Base-by-base conservation (phyloP, 2,888 invertebrate genomes). In the Lissocephala sabroskyi region DNA sequence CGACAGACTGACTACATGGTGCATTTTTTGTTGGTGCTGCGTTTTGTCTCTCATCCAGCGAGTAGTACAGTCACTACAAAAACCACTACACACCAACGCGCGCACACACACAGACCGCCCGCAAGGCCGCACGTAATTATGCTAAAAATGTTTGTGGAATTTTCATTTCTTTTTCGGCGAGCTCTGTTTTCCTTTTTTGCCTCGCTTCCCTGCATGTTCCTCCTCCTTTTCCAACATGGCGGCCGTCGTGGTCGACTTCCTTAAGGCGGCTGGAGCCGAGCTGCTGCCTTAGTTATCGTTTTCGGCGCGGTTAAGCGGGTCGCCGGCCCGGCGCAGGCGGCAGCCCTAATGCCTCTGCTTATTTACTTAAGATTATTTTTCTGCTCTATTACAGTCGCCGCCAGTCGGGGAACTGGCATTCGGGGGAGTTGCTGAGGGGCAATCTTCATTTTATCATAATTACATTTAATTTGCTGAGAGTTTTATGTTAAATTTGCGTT, bases 131-230 rank as follows among this genome's bases (percentile, higher is more conserved):
- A 74, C 65, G 64, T 74, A 74, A 73, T 73, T 74, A 73, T 73
- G 68, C 74, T 68, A 62, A 74, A 74, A 74, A 71, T 66, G 66
- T 66, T 65, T 71, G 62, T 57, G 68, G 49, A 65, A 57, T 53
- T 54, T 48, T 32, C 26, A 35, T 45, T 50, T 47, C 2, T 23
- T 23, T 23, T 7, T 23, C 7, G 23, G 23, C 23, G 7, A 5
- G 23, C 23, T 23, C 4, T 23, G 7, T 23, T 23, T 23, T 23
- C 7, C 23, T 23, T 7, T n/a, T n/a, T n/a, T n/a, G n/a, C n/a
- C n/a, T n/a, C n/a, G n/a, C n/a, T n/a, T n/a, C n/a, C n/a, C n/a
- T n/a, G n/a, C n/a, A n/a, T n/a, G n/a, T n/a, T n/a, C n/a, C n/a
- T n/a, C n/a, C n/a, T n/a, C n/a, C n/a, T n/a, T n/a, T n/a, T n/a